A percentile compares a stretch with the other conserved stretches of the same genome.
phyloP scores from a whole-genome alignment of 2,113 vertebrate genomes.

The Chloebia gouldiae region DNA sequence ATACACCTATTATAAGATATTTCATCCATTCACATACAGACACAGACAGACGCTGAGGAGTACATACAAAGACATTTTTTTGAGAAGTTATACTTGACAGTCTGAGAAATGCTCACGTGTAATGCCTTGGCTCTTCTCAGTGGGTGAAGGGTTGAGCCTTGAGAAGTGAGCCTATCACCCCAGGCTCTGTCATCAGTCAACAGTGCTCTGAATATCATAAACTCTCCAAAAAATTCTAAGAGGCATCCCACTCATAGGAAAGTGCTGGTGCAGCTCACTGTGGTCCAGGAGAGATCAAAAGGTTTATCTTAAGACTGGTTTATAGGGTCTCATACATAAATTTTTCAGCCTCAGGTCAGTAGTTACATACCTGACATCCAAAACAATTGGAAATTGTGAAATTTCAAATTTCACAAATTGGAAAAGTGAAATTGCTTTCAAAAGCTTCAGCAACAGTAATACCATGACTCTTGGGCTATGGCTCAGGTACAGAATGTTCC shows the following conservation, averaged over 20 bases:
- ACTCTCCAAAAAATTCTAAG: neutral
- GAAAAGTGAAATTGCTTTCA: neutral
- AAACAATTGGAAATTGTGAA: neutral
- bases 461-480: neutral
- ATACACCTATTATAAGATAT: neutral
- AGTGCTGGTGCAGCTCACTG: neutral
- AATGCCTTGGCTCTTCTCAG: neutral
- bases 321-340: neutral
- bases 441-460: neutral
- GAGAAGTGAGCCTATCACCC: neutral
- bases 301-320: neutral
- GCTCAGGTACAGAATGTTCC: neutral
- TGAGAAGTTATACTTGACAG: neutral
- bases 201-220: neutral
- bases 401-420: no score
- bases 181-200: neutral
- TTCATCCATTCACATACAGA: neutral
- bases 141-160: neutral
- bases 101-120: neutral
- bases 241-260: neutral
- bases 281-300: neutral
- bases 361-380: neutral
- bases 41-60: neutral
- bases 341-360: neutral
- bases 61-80: accelerated